Percentiles rank a stretch among this genome's conserved stretches.
These are phyloP conservation scores for Allolobophora icterica DNA, from an alignment of 2,888 invertebrate species.

Conservation along the genomic window DNA sequence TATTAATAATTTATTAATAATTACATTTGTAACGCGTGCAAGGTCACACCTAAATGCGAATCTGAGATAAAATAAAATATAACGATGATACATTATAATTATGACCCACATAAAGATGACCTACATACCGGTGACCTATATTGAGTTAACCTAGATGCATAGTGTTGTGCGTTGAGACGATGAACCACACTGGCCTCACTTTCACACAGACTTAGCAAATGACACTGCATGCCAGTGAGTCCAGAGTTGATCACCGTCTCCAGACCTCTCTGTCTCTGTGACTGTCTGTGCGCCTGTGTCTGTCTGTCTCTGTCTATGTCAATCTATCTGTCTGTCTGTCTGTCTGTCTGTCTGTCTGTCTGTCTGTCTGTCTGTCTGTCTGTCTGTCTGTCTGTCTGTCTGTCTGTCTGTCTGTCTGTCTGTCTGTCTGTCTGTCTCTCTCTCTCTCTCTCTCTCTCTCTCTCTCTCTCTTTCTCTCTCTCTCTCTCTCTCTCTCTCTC, in stretches of 20 bases:
- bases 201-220: constrained; percentile 1
- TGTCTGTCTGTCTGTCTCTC: no score
- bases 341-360: background rate
- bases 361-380: background rate
- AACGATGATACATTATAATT: no score
- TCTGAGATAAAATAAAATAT: no score
- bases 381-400: background rate
- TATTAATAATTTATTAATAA: no score
- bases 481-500: no score
- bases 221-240: background rate
- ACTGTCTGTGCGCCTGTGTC: background rate
- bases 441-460: no score
- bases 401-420: no score
- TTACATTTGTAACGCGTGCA: no score
- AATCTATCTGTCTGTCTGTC: no score
- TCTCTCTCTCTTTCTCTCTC: no score
- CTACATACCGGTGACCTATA: background rate
- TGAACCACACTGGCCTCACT: constrained; percentile 12
- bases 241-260: background rate
- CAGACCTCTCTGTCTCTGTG: background rate
- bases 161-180: background rate
- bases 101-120: background rate
- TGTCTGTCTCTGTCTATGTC: background rate
- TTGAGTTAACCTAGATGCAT: background rate
- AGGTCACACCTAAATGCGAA: no score